Base-by-base conservation (phyloP, 2,888 invertebrate genomes). In the Xiphydria camelus region DNA sequence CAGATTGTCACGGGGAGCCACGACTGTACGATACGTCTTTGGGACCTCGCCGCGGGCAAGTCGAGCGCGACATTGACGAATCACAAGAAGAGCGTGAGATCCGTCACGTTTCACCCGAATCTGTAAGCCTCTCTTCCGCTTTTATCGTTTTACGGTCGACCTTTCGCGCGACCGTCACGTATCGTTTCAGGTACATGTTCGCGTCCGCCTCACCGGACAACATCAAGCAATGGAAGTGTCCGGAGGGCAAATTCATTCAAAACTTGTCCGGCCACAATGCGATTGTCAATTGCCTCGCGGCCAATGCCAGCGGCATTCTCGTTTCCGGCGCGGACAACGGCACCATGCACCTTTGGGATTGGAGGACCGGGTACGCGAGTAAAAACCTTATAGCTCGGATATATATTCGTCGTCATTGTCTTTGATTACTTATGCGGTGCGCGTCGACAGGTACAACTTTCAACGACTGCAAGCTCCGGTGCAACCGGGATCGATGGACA, bases 321-420 rank as follows among this genome's bases (percentile, higher is more conserved):
- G 96, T 98, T 2, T 98, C 97, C 4, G 99, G 97, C 3, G 98
- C 94, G 15, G 98, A 99, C 73, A 99, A 99, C 72, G 99, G 99
- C 1, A 94, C 96, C 1, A 83, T 99, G 82, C 88, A 91, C 75
- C 89, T 93, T 66, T 99, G 98, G 98, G 99, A 99, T 75, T 99
- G 98, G 98, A 83, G 93, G 64, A 97, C 97, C 0, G 99, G 98
- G 55, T 63, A 57, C 47, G 29, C 7, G 17, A 38, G 10, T 14
- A 6, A 38, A 15, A 15, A n/a, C 7, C 9, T 38, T 15, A 15
- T 3, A 31, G 10, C 31, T n/a, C n/a, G n/a, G n/a, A n/a, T n/a
- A n/a, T n/a, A n/a, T n/a, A n/a, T n/a, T n/a, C n/a, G n/a, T n/a
- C n/a, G n/a, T n/a, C n/a, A n/a, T n/a, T n/a, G n/a, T n/a, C n/a